phyloP scores from a whole-genome alignment of 1,140 invertebrate genomes.

The Cylas formicarius region DNA sequence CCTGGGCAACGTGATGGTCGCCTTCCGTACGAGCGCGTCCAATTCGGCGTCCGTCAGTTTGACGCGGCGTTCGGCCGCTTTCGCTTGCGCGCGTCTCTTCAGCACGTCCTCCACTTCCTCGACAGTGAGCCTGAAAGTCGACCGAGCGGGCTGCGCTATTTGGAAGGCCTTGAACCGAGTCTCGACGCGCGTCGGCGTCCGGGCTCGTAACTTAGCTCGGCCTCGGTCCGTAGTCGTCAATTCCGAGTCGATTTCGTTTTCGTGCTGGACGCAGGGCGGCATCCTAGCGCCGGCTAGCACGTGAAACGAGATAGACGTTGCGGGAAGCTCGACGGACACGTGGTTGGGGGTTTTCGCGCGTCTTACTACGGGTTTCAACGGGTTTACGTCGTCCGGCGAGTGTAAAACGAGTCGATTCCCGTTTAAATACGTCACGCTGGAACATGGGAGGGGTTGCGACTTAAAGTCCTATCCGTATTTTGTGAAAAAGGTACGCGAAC shows the following conservation, averaged over 20 bases:
- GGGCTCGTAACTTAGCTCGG: no score
- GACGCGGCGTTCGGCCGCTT: conserved; percentile 31
- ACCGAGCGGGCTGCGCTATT: no score
- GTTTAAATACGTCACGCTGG: conserved; percentile 10
- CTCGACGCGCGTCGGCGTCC: no score
- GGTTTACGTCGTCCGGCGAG: conserved; percentile 6
- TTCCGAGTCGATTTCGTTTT: conserved; percentile 28
- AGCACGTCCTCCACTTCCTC: conserved; percentile 30
- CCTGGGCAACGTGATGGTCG: conserved; percentile 23
- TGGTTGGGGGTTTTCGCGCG: conserved; percentile 26
- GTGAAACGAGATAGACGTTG: conserved; percentile 35
- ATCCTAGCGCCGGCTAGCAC: conserved; percentile 33
- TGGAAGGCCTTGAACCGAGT: conserved; percentile 3
- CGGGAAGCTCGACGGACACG: conserved; percentile 27
- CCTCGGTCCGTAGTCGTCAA: no score
- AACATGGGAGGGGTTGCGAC: no score
- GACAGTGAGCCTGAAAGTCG: conserved; percentile 29
- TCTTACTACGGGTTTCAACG: conserved; percentile 31
- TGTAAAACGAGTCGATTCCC: neutral
- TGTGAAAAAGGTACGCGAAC: no score
- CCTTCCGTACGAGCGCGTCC: conserved; percentile 28
- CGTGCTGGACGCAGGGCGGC: conserved; percentile 29
- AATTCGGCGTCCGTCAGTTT: conserved; percentile 31
- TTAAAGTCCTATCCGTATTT: no score
- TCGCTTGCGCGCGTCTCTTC: conserved; percentile 26